These are phyloP conservation scores for Hydrozoanthus tunicans DNA, from an alignment of 64 coral and sea anemone genomes.

Conservation along the genomic window DNA sequence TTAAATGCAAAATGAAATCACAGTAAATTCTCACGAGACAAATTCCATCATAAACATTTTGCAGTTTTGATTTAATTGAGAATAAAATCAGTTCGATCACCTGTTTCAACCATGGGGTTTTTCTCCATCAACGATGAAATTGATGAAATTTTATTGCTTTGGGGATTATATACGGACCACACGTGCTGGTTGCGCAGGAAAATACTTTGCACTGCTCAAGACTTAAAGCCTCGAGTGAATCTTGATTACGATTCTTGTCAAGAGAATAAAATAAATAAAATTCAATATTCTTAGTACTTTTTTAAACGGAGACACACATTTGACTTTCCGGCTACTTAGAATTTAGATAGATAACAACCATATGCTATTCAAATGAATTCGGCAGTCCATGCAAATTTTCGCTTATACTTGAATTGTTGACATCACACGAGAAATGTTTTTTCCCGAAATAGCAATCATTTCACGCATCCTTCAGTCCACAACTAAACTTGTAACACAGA, in stretches of 20 bases:
- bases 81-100: not conserved
- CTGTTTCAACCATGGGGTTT: not conserved
- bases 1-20: constrained; percentile 13
- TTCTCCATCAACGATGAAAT: constrained; percentile 25
- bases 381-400: constrained; percentile 11
- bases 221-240: not conserved
- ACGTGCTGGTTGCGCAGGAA: constrained; percentile 1
- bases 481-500: too few species aligned
- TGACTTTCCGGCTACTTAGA: not conserved
- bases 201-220: constrained; percentile 4
- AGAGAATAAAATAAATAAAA: not conserved
- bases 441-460: constrained; percentile 18
- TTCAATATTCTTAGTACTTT: not conserved
- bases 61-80: not conserved
- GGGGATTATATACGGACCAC: constrained; percentile 36
- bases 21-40: not conserved
- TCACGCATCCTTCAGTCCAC: constrained; percentile 5
- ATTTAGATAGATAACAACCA: constrained; percentile 5
- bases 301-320: not conserved
- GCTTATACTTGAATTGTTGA: constrained; percentile 25
- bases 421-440: constrained; percentile 16
- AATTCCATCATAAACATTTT: not conserved
- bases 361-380: constrained; percentile 30
- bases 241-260: not conserved
- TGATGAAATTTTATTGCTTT: not conserved